Conservation (phyloP, 1,140 invertebrate species). For the Spodoptera litura region DNA sequence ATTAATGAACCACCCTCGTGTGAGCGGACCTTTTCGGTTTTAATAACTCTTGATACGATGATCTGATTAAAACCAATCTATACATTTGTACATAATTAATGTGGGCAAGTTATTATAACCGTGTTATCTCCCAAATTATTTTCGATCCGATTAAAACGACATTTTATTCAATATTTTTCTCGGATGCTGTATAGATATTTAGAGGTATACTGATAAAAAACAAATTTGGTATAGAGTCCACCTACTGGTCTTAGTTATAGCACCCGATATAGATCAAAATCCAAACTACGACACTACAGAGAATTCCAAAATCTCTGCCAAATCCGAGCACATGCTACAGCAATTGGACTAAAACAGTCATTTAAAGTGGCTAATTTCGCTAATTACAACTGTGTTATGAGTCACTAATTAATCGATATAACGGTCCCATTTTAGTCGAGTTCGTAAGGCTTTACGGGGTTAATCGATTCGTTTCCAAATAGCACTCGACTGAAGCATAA, state of each 20-base stretch:
- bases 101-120: not conserved
- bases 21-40: not conserved
- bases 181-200: not conserved
- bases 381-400: conserved; percentile 17
- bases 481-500: conserved; percentile 33
- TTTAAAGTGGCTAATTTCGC: not conserved
- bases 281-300: no score
- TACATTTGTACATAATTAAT: not conserved
- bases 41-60: conserved; percentile 9
- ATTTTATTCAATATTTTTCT: not conserved
- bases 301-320: no score
- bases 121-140: not conserved
- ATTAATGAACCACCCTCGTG: conserved; percentile 22
- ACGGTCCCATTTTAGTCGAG: conserved; percentile 4
- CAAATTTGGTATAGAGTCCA: no score
- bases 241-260: no score
- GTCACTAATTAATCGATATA: conserved; percentile 7
- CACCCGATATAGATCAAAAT: no score
- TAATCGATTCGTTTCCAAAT: conserved; percentile 32
- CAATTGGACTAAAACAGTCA: not conserved
- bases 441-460: conserved; percentile 23
- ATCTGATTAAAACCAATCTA: conserved; percentile 13
- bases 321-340: no score
- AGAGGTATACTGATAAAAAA: no score
- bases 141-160: not conserved